These are phyloP conservation scores for Dexiosoma caninum DNA, from an alignment of 2,888 invertebrate genomes.

Conservation along the genomic window DNA sequence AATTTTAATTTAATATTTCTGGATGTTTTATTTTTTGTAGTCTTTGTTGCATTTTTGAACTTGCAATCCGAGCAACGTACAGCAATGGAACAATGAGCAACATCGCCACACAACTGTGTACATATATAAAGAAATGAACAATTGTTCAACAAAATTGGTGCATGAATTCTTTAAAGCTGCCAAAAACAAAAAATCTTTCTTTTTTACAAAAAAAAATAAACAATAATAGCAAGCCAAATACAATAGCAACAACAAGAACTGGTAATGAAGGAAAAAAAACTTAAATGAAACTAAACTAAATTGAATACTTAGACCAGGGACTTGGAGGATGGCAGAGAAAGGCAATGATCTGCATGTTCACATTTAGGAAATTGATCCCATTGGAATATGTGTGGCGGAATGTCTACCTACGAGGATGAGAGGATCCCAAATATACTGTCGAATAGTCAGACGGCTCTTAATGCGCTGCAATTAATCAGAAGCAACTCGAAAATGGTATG, in stretches of 20 bases:
- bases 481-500: too few relatives aligned
- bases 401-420: too few relatives aligned
- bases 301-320: background rate
- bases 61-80: slow-evolving; percentile 56
- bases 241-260: background rate
- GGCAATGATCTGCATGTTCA: too few relatives aligned
- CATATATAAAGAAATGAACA: background rate
- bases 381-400: too few relatives aligned
- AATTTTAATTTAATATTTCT: slow-evolving; percentile 50
- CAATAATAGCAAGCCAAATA: slow-evolving; percentile 1
- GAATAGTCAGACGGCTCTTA: too few relatives aligned
- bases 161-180: slow-evolving; percentile 44
- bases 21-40: slow-evolving; percentile 3
- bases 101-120: background rate
- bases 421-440: too few relatives aligned
- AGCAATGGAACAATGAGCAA: slow-evolving; percentile 23
- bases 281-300: slow-evolving; percentile 21
- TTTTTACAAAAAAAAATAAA: slow-evolving; percentile 42
- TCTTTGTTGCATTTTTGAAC: slow-evolving; percentile 32
- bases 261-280: background rate
- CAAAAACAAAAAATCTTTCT: slow-evolving; percentile 41
- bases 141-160: slow-evolving; percentile 39
- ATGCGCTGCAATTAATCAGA: too few relatives aligned
- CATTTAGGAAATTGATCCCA: too few relatives aligned
- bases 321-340: background rate